Base-by-base conservation (phyloP, 2,113 vertebrate genomes). In the Dolichallabes microphthalmus region DNA sequence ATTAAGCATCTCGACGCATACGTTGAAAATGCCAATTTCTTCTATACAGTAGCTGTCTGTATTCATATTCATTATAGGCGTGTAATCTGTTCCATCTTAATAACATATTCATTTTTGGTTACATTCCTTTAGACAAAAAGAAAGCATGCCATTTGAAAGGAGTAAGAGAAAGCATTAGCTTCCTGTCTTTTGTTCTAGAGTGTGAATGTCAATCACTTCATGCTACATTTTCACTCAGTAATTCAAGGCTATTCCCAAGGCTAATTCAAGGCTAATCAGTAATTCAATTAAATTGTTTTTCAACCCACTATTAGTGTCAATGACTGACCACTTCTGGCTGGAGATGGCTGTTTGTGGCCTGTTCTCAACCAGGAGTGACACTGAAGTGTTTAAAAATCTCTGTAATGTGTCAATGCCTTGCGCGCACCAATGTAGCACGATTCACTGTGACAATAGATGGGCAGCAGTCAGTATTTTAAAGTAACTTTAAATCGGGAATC, bases 151-250 rank as follows among this genome's bases (percentile, higher is more conserved):
- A 39, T 39, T 45, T 32, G 68, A 39, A 8, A 39, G 10, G 68
- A 71, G 19, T 39, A 39, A 71, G 32, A 39, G 17, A 71, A 10
- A 71, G 39, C 35, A 69, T 35, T 35, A 9, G 30, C 66, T 69
- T 69, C 30, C 7, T 71, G 30, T 39, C 17, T 71, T 71, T 39
- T 71, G 32, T 71, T 71, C 17, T 11, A 30, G 17, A 39, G 19
- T 8, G 8, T 71, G 19, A 39, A 71, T 71, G 68, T 71, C 19
- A 35, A 71, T 39, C 68, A 71, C 32, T 71, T 39, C 68, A 71
- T 22, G n/a, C 25, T 50, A 74, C 32, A 83, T 74, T 58, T 82
- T 83, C 82, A 83, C 8, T 80, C 27, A 75, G 57, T 27, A 50
- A 63, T 84, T 84, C 71, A 84, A 84, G 57, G 57, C 60, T 75